A percentile compares a stretch with the other conserved stretches of the same genome.
These are phyloP conservation scores for Linnaemya vulpina DNA, from an alignment of 2,888 invertebrate genomes.

Conservation along the genomic window DNA sequence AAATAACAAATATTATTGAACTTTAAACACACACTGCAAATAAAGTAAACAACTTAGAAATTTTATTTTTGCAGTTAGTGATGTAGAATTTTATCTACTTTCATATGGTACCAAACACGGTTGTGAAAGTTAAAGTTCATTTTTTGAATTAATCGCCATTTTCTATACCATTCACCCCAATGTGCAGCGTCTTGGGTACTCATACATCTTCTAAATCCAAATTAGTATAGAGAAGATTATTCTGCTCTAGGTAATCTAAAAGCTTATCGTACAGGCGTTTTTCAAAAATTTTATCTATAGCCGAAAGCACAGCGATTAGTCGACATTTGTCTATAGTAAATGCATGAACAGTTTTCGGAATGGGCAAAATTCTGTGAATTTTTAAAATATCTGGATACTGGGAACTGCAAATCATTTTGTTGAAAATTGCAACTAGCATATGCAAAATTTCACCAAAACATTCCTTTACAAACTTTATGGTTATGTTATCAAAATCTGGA, in stretches of 20 bases:
- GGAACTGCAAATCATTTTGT: background rate
- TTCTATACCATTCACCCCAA: background rate
- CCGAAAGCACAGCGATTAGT: conserved; percentile 9
- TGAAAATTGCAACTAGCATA: background rate
- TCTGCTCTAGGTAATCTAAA: background rate
- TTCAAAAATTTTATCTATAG: background rate
- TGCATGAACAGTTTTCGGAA: background rate
- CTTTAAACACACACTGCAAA: too few species aligned
- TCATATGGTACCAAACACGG: too few species aligned
- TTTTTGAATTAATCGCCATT: too few species aligned
- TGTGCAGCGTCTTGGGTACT: background rate
- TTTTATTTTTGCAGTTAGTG: too few species aligned
- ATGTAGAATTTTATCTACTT: too few species aligned
- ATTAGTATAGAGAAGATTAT: background rate
- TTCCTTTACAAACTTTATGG: background rate
- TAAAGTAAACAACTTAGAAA: too few species aligned
- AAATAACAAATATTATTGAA: too few species aligned
- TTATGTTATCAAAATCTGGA: background rate
- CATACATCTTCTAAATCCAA: background rate
- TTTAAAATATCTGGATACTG: background rate
- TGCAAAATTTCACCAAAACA: background rate
- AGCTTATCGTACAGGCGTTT: background rate
- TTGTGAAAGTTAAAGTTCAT: too few species aligned
- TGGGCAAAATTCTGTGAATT: background rate
- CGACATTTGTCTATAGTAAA: background rate